phyloP scores from a whole-genome alignment of 2,797 vertebrate genomes.

The Gymnoscopelus microlampas region DNA sequence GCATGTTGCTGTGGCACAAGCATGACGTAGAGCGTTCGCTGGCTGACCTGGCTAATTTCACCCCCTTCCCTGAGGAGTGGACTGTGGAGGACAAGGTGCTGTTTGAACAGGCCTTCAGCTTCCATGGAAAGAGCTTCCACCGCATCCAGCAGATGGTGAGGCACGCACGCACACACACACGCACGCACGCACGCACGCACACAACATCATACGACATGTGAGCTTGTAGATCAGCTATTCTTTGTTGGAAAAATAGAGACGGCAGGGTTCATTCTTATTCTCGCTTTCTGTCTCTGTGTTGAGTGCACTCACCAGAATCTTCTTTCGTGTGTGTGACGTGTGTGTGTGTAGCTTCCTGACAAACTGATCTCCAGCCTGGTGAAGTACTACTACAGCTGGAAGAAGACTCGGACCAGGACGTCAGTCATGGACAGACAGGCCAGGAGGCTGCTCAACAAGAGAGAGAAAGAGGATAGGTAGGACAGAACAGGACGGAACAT shows the following conservation, averaged over 20 bases:
- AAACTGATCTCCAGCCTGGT: constrained; percentile 92
- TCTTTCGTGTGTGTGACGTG: constrained; percentile 2
- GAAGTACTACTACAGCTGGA: constrained; percentile 95
- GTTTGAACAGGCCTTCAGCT: constrained; percentile 95
- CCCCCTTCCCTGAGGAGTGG: constrained; percentile 95
- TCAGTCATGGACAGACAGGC: constrained; percentile 95
- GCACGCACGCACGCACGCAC: background rate
- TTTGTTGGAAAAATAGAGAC: too few relatives aligned
- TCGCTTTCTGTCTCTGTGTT: background rate
- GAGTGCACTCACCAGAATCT: background rate
- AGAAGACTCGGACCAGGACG: constrained; percentile 91
- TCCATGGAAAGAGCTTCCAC: constrained; percentile 95
- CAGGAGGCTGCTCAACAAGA: constrained; percentile 85
- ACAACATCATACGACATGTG: background rate
- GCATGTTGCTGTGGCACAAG: constrained; percentile 96
- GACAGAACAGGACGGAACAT: constrained; percentile 1
- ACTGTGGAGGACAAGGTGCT: constrained; percentile 93
- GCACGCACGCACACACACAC: background rate
- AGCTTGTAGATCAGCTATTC: too few relatives aligned
- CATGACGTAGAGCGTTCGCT: constrained; percentile 92
- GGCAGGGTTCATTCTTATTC: too few relatives aligned
- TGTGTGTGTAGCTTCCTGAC: constrained; percentile 85
- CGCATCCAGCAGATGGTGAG: constrained; percentile 96
- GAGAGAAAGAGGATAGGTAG: constrained; percentile 90
- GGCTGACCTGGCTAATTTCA: constrained; percentile 94